Evolutionary conservation across 1,140 invertebrate species (phyloP), one percentile per base, ranked within the genome.

Genomic region (Drosophila nebulosa): DNA sequence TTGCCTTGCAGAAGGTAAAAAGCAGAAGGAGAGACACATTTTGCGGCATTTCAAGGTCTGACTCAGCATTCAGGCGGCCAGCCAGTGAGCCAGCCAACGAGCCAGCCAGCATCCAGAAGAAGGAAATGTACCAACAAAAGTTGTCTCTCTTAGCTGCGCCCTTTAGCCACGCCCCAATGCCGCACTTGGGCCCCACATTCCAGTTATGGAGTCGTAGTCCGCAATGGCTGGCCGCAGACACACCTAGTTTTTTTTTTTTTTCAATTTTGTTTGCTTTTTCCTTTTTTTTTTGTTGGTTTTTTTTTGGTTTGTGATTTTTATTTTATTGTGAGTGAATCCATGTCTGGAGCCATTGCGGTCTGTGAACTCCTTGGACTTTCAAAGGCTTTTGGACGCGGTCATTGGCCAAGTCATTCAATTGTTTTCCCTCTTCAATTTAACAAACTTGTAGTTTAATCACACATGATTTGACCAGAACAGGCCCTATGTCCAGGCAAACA

Each of bases 1-100:
- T 88, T 88, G 83, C 83, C 83, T 88, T 88, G 84, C 63, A 26
- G 6, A 32, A 42, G 0, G 18, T n/a, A 57, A 14, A 46, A 58
- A 39, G 30, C 30, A 24, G 39, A 21, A 0, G 30, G 18, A 6
- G 56, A 85, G 80, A 85, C 80, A 85, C 39, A 46, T 46, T 77
- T 74, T 85, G 80, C 83, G 74, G 81, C 81, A 88, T 88, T 88
- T 86, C 81, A 86, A 86, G 83, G 83, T 86, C 83, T 86, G 83
- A 86, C 70, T 86, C 81, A 86, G 81, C 78, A 65, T 36, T 51
- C 61, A 65, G 27, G 24, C 62, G 16, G 32, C 36, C 22, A 26
- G 27, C 27, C 14, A 18, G 22, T 21, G 18, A 35, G 26, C 35
- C 26, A 53, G 39, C 22, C 27, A n/a, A n/a, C 39, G 2, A 16